These are phyloP conservation scores for Tachysurus fulvidraco DNA, from an alignment of 2,113 vertebrate genomes.

Conservation along the genomic window DNA sequence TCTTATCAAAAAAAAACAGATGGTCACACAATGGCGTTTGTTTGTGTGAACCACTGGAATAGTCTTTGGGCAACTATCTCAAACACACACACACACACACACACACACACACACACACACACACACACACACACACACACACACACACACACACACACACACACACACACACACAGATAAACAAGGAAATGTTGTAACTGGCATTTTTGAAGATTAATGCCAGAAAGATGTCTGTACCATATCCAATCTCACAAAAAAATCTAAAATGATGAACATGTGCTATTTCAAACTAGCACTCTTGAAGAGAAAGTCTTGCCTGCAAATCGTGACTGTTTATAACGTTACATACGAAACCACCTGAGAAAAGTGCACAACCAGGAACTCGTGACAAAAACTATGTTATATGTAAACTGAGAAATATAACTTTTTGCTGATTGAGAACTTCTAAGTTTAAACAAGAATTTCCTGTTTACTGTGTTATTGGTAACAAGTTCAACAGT, in stretches of 20 bases:
- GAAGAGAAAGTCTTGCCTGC: not conserved
- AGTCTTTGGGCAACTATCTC: not conserved
- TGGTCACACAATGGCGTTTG: not conserved
- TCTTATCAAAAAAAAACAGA: not conserved
- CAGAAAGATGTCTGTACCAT: not conserved
- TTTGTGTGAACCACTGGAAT: constrained; percentile 5
- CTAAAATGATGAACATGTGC: not conserved
- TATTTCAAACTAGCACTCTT: not conserved
- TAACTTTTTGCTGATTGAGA: not conserved
- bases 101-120: not conserved
- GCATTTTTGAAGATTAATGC: not conserved
- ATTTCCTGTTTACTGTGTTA: not conserved
- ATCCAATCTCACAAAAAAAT: not conserved
- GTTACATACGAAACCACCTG: not conserved
- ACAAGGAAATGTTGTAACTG: not conserved
- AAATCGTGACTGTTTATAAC: not conserved
- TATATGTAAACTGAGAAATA: not conserved
- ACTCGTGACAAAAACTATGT: not conserved
- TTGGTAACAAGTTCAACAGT: not conserved
- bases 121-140: not conserved
- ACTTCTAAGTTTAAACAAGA: not conserved
- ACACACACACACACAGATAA: not conserved
- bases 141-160: not conserved
- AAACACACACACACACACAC: not conserved
- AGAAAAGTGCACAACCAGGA: not conserved